Base-by-base conservation (phyloP, 1,140 invertebrate species). In the Samia ricini region DNA sequence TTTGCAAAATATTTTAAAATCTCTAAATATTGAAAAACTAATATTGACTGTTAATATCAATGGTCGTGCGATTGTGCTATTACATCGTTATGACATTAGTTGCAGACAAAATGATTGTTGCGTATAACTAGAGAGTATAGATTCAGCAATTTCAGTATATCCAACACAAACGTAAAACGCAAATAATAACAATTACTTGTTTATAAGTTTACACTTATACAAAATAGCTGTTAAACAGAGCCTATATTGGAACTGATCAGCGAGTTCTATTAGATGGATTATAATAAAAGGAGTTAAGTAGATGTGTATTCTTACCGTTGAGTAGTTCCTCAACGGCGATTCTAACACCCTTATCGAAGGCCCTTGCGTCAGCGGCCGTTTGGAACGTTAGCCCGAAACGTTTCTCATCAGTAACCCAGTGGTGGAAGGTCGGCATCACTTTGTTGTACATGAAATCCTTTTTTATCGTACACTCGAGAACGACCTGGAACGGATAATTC, bases 351-450 rank as follows among this genome's bases (percentile, higher is more conserved):
- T 96, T 97, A 84, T 99, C 97, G 89, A 99, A 99, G 59, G 97
- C 97, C 57, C 97, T 92, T 20, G 97, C 98, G 93, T 99, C 97
- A 20, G 97, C 96, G 51, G 96, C 96, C 19, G 96, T 97, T 90
- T 97, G 96, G 92, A 99, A 99, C 36, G 97, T 98, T 49, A 99
- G 92, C 52, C 98, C 98, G 93, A 98, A 99, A 75, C 96, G 95
- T 88, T 98, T 97, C 85, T 98, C 97, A 56, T 97, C 97, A 19
- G 97, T 98, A 76, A 95, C 95, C 98, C 98, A 99, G 89, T 99
- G 98, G 92, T 98, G 97, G 93, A 99, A 99, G 54, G 97, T 98
- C 42, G 98, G 98, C 96, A 98, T 99, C 72, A 98, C 97, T 93
- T 98, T 98, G 91, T 98, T 97, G 92, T 99, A 99, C 84, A 97